Base-by-base conservation (phyloP, 2,113 vertebrate genomes). In the cat (Felis catus) region DNA sequence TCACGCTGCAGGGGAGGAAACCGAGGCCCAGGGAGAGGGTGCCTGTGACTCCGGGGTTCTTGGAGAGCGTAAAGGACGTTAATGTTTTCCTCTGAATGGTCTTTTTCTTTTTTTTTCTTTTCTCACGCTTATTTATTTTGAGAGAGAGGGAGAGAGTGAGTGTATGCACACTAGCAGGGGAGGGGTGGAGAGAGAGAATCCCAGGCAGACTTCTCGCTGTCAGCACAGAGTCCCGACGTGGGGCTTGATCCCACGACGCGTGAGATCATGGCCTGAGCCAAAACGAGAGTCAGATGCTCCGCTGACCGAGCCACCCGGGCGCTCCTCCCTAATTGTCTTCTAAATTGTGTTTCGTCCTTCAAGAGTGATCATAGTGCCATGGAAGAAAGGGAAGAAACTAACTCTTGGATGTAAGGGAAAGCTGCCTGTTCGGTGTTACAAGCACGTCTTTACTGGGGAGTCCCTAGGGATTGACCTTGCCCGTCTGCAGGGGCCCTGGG, bases 1-100 rank as follows among this genome's bases (percentile, higher is more conserved):
- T 53, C 45, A 33, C 12, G 7, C 21, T 1, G 7, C 83, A 29
- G 27, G 65, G 70, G 71, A 14, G 48, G 73, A 29, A 36, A 15
- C 83, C 4, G 53, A 51, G 93, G 65, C n/a, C 27, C 3, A 0
- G 58, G 61, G 66, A 39, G 14, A 15, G 48, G 5, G 4, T 21
- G 27, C n/a, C 61, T 4, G 0, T 0, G 89, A 53, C 6, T 4
- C 1, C 0, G 0, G 0, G 31, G 6, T 0, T 33, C 68, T n/a
- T 2, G 5, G 25, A 25, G 33, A 5, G 23, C 21, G 5, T 12
- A 2, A 58, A 29, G 78, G 39, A 7, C 31, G 3, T 29, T 10
- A 3, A 6, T 1, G 4, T 3, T 48, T 31, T 53, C 36, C 39
- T 25, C 33, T 4, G 8, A 5, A 0, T n/a, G 12, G 2, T 41